Base-by-base conservation (phyloP, 2,797 vertebrate species). In the Taeniopygia guttata region DNA sequence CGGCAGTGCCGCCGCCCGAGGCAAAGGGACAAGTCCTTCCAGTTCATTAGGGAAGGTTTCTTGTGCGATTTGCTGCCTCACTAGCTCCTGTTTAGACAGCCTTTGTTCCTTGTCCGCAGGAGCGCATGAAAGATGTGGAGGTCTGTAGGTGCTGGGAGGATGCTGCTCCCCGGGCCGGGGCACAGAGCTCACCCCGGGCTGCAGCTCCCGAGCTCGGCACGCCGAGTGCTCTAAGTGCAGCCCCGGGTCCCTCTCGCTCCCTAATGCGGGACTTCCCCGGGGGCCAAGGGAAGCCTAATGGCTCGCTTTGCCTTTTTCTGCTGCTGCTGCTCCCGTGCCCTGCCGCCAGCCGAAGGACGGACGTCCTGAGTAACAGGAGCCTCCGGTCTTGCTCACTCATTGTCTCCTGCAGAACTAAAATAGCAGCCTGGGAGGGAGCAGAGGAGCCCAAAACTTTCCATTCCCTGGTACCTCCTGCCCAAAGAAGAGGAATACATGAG, bases 1-100 rank as follows among this genome's bases (percentile, higher is more conserved):
- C 5, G 5, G 62, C 95, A 93, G 79, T 79, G 75, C 81, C 3
- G 8, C 77, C 2, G 83, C 96, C 83, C 8, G 11, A 78, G 96
- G 96, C 91, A 4, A 91, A 86, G 92, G 93, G 92, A 96, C 94
- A 97, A 96, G 95, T 87, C 91, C 86, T 97, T 96, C 96, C 95
- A 96, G 89, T 95, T 97, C 94, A 96, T 97, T 96, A 96, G 93
- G 86, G 94, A 96, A 94, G 88, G 95, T 82, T 97, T 95, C 95
- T 96, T 60, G 85, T 66, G 88, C 79, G 46, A 95, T 96, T 96
- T 97, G 92, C 95, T 92, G 94, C 95, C 96, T 96, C 95, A 76
- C 88, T 93, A 96, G 92, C 87, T 94, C 84, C 87, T 82, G 83
- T 96, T 96, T 95, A 96, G 90, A 93, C 96, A 91, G 91, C 84